Base-by-base conservation (phyloP, 2,113 vertebrate genomes). In the Prionailurus viverrinus region DNA sequence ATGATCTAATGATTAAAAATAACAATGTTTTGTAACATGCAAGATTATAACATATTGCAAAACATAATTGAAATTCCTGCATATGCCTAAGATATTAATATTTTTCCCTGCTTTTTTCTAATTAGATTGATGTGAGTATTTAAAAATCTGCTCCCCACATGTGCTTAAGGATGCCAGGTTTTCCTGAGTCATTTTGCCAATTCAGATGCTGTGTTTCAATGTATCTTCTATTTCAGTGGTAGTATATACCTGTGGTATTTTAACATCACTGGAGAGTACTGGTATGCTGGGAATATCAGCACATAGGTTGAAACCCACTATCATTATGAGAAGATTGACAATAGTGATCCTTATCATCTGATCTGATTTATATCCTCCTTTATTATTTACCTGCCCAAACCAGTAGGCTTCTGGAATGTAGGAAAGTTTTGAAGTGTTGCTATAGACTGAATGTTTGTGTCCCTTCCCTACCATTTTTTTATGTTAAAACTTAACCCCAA, bases 91-190 rank as follows among this genome's bases (percentile, higher is more conserved):
- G 94, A 92, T 96, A 96, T 95, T 97, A 96, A 92, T 97, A 97
- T 96, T 96, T 96, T 97, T 87, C 92, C 88, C 91, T 95, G 95
- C 92, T 97, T 96, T 98, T 97, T 92, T 61, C 23, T 98, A 98
- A 97, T 98, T 92, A 97, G 97, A 98, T 95, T 78, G 89, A 95
- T 92, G 96, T 96, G 96, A n/a, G 63, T 96, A 93, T 96, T 98
- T 68, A 48, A 97, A 98, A 97, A 97, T 95, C 98, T 98, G 96
- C 97, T 98, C 76, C 91, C 93, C 91, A 1, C 8, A 63, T 79
- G 93, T 97, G 95, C 86, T 87, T 15, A 5, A 14, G 68, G 76
- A 79, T 97, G 97, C 97, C 97, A 97, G 94, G 96, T 94, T 96
- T 1, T 95, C 81, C 51, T 45, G 94, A 95, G 87, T 97, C 86